A percentile compares a stretch with the other conserved stretches of the same genome.
Conservation (phyloP, 2,113 vertebrate species). For the Anseranas semipalmata region DNA sequence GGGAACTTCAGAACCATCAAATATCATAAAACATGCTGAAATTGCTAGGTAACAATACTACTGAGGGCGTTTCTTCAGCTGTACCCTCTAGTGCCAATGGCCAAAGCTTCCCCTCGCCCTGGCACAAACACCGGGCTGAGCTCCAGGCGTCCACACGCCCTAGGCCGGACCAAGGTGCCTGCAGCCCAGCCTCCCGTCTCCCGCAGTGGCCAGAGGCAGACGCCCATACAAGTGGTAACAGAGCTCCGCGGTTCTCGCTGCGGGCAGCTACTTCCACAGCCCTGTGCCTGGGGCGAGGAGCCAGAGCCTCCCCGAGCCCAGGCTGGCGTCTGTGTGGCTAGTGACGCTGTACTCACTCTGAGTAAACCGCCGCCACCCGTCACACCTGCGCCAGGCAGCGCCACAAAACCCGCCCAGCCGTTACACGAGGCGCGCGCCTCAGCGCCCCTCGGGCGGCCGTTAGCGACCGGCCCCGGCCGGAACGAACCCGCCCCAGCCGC, state of each 20-base stretch:
- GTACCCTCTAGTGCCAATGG: background rate
- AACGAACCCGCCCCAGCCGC: background rate
- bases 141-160: background rate
- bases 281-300: background rate
- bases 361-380: no score
- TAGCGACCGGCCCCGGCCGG: rapidly evolving
- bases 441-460: rapidly evolving
- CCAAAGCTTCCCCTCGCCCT: background rate
- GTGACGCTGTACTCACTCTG: no score
- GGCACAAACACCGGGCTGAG: background rate
- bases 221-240: background rate
- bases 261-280: rapidly evolving
- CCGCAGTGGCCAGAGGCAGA: background rate
- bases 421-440: no score
- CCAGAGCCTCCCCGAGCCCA: background rate
- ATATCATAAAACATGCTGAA: background rate
- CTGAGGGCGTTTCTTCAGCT: background rate
- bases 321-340: background rate
- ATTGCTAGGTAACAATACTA: background rate
- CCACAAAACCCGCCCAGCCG: no score
- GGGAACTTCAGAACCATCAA: background rate
- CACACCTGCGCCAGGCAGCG: no score
- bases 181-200: background rate
- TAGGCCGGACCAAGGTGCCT: background rate
- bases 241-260: background rate